A percentile compares a stretch with the other conserved stretches of the same genome.
Evolutionary conservation across 2,888 invertebrate genomes (phyloP).

Genomic region (Philereme vetulata): DNA sequence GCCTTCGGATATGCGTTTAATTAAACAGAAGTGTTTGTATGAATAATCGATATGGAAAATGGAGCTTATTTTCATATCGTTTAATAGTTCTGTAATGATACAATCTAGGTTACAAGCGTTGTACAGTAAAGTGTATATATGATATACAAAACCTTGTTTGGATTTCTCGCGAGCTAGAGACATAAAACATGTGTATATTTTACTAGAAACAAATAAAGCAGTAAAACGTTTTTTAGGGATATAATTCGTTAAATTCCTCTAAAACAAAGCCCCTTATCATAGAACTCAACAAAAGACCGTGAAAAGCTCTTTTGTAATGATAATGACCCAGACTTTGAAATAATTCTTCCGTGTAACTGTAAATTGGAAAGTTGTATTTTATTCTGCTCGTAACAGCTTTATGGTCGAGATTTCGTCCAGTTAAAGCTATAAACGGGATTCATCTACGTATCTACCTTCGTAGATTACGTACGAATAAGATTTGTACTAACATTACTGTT

Average conservation of each 20-base stretch:
- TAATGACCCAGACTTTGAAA: constrained; percentile 55
- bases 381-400: constrained; percentile 1
- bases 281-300: constrained; percentile 52
- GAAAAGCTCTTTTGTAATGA: constrained; percentile 45
- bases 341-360: constrained; percentile 53
- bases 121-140: too few relatives aligned
- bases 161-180: too few relatives aligned
- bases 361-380: constrained; percentile 27
- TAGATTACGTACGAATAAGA: too few relatives aligned
- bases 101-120: background rate
- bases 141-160: too few relatives aligned
- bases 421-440: background rate
- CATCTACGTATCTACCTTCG: too few relatives aligned
- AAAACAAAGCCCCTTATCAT: constrained; percentile 58
- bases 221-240: constrained; percentile 44
- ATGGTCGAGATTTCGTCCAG: background rate
- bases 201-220: constrained; percentile 36
- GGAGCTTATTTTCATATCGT: constrained; percentile 18
- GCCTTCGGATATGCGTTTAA: constrained; percentile 51
- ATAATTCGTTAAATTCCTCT: constrained; percentile 47
- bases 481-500: background rate
- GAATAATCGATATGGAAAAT: constrained; percentile 41
- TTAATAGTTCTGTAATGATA: constrained; percentile 13
- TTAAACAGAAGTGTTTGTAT: constrained; percentile 48
- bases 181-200: constrained; percentile 26